Evolutionary conservation across 2,888 invertebrate species (phyloP).

Genomic region (Agrotis segetum): DNA sequence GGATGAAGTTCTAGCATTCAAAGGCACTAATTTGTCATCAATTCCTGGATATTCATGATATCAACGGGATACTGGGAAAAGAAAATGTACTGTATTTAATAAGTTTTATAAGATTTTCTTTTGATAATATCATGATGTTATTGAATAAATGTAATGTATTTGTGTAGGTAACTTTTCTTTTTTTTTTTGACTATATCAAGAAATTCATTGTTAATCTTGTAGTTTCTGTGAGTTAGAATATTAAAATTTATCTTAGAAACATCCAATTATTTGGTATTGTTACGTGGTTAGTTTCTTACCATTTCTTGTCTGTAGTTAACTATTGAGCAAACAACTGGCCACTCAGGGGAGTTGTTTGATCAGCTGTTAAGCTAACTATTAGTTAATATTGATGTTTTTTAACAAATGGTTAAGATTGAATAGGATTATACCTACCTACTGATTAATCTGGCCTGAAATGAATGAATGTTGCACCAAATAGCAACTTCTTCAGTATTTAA

Average conservation of each 20-base stretch:
- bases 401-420: too few species aligned
- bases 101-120: neutral
- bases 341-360: too few species aligned
- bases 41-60: constrained; percentile 77
- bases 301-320: too few species aligned
- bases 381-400: too few species aligned
- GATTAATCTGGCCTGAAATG: neutral
- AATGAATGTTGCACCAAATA: neutral
- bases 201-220: neutral
- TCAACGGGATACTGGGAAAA: neutral
- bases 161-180: neutral
- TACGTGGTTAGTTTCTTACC: too few species aligned
- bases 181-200: neutral
- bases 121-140: constrained; percentile 7
- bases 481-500: neutral
- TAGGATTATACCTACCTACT: too few species aligned
- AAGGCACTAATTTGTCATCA: constrained; percentile 80
- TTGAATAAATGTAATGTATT: constrained; percentile 21
- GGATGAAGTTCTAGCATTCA: constrained; percentile 79
- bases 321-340: too few species aligned
- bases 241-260: neutral
- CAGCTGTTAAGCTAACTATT: too few species aligned
- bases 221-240: neutral
- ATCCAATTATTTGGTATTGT: too few species aligned
- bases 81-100: neutral